A percentile compares a stretch with the other conserved stretches of the same genome.
phyloP scores from a whole-genome alignment of 2,888 invertebrate genomes.

The Sericinus montela region DNA sequence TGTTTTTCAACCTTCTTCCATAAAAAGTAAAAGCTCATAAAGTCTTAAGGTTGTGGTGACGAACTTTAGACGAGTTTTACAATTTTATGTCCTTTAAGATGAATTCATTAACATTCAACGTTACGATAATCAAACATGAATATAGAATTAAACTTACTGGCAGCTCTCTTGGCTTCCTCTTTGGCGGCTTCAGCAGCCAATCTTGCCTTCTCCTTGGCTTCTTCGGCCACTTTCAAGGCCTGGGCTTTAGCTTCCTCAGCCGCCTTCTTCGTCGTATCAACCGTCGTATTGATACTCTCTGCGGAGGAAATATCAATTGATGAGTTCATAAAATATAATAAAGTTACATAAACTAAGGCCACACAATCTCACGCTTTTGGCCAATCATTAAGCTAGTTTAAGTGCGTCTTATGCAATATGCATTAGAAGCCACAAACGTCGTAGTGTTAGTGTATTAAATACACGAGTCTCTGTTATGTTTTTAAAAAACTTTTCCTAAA shows the following conservation, averaged over 20 bases:
- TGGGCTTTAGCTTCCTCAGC: constrained; percentile 56
- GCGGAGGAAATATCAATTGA: constrained; percentile 22
- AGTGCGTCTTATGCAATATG: not conserved
- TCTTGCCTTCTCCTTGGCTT: constrained; percentile 65
- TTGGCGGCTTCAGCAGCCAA: constrained; percentile 58
- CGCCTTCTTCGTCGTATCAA: constrained; percentile 66
- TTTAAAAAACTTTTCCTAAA: too few species aligned
- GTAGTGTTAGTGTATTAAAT: not conserved
- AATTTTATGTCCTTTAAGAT: too few species aligned
- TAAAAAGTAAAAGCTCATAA: too few species aligned
- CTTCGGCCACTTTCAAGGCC: constrained; percentile 57
- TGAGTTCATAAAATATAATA: constrained; percentile 15
- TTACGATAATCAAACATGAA: too few species aligned
- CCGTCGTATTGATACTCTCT: constrained; percentile 64
- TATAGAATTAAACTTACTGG: constrained; percentile 45
- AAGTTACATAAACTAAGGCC: not conserved
- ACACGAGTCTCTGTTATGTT: too few species aligned
- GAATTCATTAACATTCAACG: too few species aligned
- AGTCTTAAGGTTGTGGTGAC: too few species aligned
- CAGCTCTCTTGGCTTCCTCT: constrained; percentile 58
- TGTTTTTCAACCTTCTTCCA: too few species aligned
- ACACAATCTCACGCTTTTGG: not conserved
- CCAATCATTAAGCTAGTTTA: not conserved
- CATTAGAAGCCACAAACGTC: not conserved
- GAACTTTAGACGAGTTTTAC: too few species aligned